phyloP scores from a whole-genome alignment of 2,113 vertebrate genomes.

The Thinocorus orbignyianus region DNA sequence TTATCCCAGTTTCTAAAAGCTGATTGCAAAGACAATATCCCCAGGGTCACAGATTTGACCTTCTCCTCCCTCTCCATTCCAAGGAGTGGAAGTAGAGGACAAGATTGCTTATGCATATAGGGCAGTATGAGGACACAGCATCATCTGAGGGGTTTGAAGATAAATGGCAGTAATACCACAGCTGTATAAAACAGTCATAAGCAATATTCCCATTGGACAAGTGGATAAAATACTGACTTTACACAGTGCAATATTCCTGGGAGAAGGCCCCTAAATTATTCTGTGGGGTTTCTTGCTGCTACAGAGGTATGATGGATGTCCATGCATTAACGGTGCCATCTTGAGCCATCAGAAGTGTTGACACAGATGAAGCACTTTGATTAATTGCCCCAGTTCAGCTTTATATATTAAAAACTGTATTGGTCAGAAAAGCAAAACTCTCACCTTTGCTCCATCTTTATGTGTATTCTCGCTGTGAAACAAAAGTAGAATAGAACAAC shows the following conservation, averaged over 20 bases:
- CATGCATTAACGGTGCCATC: constrained; percentile 41
- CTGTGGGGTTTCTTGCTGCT: constrained; percentile 32
- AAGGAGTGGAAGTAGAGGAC: neutral
- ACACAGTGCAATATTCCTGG: constrained; percentile 30
- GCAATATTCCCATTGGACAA: constrained; percentile 53
- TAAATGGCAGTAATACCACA: constrained; percentile 63
- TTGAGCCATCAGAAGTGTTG: constrained; percentile 12
- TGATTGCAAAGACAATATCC: neutral
- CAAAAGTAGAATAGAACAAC: neutral
- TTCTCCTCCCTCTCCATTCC: neutral
- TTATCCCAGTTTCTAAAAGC: neutral
- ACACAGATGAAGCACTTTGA: constrained; percentile 44
- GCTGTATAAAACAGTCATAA: constrained; percentile 64
- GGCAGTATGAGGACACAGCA: neutral
- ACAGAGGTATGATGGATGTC: constrained; percentile 35
- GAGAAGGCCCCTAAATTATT: constrained; percentile 55
- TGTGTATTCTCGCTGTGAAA: neutral
- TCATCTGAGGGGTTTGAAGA: constrained; percentile 37
- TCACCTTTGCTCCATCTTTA: neutral
- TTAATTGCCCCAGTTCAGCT: neutral
- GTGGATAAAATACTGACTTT: constrained; percentile 59
- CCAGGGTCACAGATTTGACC: neutral
- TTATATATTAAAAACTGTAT: constrained; percentile 25
- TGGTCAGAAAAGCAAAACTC: neutral
- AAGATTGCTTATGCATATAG: neutral